Conservation (phyloP, 2,113 vertebrate genomes). For the Eclectus roratus region DNA sequence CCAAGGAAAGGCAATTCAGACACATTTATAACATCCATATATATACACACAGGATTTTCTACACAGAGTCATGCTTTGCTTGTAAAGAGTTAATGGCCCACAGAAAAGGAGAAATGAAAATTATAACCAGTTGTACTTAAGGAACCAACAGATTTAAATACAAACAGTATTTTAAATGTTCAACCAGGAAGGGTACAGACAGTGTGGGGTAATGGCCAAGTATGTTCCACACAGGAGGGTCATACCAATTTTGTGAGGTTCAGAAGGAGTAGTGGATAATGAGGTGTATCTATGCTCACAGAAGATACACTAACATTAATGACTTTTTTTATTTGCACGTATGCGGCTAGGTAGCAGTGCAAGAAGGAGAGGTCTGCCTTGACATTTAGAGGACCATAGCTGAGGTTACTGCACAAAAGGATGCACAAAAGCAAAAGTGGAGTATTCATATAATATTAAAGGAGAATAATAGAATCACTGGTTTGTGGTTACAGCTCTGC, state of each 20-base stretch:
- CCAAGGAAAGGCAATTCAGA: not conserved
- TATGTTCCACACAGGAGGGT: fast-evolving
- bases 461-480: not conserved
- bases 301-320: not conserved
- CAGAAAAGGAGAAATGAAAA: not conserved
- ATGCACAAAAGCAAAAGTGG: not conserved
- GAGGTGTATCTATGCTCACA: not conserved
- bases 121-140: not conserved
- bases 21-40: not conserved
- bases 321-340: not conserved
- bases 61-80: not conserved
- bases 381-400: not conserved
- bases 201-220: not conserved
- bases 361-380: not conserved
- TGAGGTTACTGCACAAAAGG: not conserved
- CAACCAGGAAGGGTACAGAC: not conserved
- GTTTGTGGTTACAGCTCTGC: not conserved
- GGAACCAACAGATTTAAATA: not conserved
- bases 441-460: not conserved
- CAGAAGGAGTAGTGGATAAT: not conserved
- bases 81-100: not conserved
- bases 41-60: not conserved
- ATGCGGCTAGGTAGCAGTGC: not conserved
- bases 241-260: not conserved
- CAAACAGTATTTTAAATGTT: not conserved